Conservation (phyloP, 2,113 vertebrate genomes). For the Podarcis raffonei region DNA sequence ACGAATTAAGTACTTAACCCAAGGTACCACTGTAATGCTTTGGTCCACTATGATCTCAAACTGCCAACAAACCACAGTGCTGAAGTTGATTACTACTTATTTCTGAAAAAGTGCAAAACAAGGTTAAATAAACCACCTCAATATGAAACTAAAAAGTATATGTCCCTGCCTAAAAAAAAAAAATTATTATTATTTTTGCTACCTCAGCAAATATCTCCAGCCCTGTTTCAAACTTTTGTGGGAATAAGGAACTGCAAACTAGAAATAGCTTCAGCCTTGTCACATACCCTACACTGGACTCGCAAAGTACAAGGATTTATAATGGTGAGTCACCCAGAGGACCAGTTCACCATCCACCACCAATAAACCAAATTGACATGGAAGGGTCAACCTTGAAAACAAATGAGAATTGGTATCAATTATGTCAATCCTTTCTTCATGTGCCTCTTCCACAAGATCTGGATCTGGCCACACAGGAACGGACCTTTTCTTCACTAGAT, state of each 20-base stretch:
- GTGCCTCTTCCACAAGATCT: too few species aligned
- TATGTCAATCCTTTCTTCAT: too few species aligned
- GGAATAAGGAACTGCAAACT: background rate
- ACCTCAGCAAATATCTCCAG: background rate
- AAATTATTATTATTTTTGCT: too few species aligned
- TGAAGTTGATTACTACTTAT: background rate
- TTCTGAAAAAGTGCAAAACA: background rate
- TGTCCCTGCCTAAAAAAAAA: too few species aligned
- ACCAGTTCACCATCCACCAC: background rate
- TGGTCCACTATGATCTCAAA: background rate
- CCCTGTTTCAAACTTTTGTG: background rate
- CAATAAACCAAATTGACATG: background rate
- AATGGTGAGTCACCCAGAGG: background rate
- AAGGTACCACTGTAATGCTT: too few species aligned
- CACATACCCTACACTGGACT: background rate
- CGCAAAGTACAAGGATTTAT: background rate
- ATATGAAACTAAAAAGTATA: background rate
- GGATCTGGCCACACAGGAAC: too few species aligned
- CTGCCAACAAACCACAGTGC: background rate
- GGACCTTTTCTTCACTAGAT: too few species aligned
- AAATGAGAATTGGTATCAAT: background rate
- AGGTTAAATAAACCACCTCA: background rate
- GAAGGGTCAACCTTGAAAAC: background rate
- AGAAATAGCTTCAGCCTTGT: background rate
- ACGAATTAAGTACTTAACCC: too few species aligned